Evolutionary conservation across 2,797 vertebrate species (phyloP), one percentile per base, ranked within the genome.

Genomic region (Halcyon leucocephala): DNA sequence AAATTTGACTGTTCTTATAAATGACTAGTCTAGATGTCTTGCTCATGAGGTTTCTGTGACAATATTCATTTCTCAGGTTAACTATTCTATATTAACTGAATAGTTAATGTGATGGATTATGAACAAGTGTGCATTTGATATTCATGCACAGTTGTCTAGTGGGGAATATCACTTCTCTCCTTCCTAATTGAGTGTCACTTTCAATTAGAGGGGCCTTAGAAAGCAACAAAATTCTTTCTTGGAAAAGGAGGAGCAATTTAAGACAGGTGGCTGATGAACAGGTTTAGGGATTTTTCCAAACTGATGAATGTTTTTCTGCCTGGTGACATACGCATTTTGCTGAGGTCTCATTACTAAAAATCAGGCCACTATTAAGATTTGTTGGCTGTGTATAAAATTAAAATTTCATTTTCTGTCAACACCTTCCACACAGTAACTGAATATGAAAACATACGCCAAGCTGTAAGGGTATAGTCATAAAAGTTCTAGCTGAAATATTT

Each of bases 351-450:
- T 94, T 96, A 95, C 95, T 89, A 96, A 97, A 96, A 96, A 97
- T 95, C 87, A 94, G 96, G 94, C 90, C 90, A 88, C 91, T 89
- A 96, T 96, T 96, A 96, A 97, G 93, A 96, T 95, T 95, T 96
- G 77, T 95, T 97, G 96, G 96, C 96, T 96, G 85, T 93, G 94
- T 94, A 89, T 90, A 95, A 95, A 97, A 95, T 95, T 95, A 91
- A 95, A 96, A 96, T 95, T 97, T 97, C 95, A 95, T 96, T 96
- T 95, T 96, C 95, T 95, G 96, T 96, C 96, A 96, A 97, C 96
- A 96, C 96, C 94, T 97, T 96, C 90, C 82, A 89, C 91, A 91
- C 79, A 91, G 87, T 91, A 94, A 94, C 90, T 84, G 93, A 95
- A 94, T 89, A 96, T 86, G 94, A 95, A 96, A 97, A 96, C 92